Evolutionary conservation across 2,888 invertebrate species (phyloP).

Genomic region (Pterostichus niger): DNA sequence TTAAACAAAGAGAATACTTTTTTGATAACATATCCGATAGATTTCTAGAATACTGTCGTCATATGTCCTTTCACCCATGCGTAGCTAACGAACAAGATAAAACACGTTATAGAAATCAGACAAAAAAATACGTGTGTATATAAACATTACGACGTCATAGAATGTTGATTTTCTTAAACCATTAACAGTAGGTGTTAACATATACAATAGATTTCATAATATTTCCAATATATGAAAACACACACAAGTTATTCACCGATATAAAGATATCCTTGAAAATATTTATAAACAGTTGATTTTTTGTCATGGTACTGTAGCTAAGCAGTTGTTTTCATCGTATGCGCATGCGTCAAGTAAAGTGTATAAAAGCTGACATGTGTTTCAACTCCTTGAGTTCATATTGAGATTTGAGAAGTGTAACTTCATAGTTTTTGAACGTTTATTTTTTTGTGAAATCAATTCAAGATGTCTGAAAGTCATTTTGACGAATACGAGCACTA

Average conservation of each 20-base stretch:
- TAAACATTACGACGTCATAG: background rate
- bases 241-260: constrained; percentile 59
- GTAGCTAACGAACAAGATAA: constrained; percentile 31
- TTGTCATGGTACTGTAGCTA: constrained; percentile 45
- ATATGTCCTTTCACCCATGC: constrained; percentile 31
- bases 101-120: constrained; percentile 26
- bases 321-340: constrained; percentile 60
- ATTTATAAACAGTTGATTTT: constrained; percentile 63
- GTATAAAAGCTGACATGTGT: constrained; percentile 68
- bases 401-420: constrained; percentile 34
- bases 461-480: constrained; percentile 89
- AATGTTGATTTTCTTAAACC: background rate
- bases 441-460: constrained; percentile 62
- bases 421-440: background rate
- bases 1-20: constrained; percentile 31
- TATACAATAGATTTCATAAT: constrained; percentile 32
- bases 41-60: constrained; percentile 15
- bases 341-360: constrained; percentile 65
- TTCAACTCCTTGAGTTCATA: constrained; percentile 46
- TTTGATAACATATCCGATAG: constrained; percentile 41
- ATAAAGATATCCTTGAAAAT: constrained; percentile 63
- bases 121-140: constrained; percentile 21
- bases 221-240: constrained; percentile 8
- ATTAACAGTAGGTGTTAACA: background rate
- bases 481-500: constrained; percentile 96